A percentile compares a stretch with the other conserved stretches of the same genome.
Conservation (phyloP, 2,888 invertebrate genomes). For the Eupithecia tripunctaria region DNA sequence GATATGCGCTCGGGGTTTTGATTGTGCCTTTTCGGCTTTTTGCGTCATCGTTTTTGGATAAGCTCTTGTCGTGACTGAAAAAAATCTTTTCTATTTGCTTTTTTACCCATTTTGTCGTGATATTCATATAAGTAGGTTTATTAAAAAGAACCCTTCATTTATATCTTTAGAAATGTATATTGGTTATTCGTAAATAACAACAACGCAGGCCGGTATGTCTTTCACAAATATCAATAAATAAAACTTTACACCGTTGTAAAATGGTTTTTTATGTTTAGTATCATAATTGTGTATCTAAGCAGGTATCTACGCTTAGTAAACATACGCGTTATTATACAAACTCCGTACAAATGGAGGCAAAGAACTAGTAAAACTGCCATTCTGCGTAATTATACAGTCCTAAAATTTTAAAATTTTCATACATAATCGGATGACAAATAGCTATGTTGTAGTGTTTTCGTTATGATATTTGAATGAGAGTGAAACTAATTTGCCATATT, state of each 20-base stretch:
- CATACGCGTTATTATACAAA: neutral
- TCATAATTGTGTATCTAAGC: too few species aligned
- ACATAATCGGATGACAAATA: too few species aligned
- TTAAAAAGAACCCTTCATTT: neutral
- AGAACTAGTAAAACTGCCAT: neutral
- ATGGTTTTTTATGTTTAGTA: neutral
- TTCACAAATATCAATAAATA: neutral
- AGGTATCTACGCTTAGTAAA: neutral
- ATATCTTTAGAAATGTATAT: neutral
- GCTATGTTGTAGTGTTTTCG: too few species aligned
- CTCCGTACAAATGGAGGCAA: neutral
- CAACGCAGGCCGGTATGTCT: neutral
- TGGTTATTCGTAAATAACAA: neutral
- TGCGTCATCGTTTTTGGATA: conserved; percentile 36
- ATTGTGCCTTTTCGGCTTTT: conserved; percentile 38
- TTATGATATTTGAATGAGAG: too few species aligned
- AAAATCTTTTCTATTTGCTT: conserved; percentile 1
- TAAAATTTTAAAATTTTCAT: too few species aligned
- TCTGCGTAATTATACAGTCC: neutral
- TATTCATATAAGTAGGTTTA: neutral
- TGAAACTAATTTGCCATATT: too few species aligned
- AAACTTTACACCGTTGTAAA: neutral
- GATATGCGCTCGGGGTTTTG: conserved; percentile 45
- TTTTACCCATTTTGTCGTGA: neutral
- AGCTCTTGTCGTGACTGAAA: conserved; percentile 13